Evolutionary conservation across 1,140 invertebrate species (phyloP).

Genomic region (Euura lappo): DNA sequence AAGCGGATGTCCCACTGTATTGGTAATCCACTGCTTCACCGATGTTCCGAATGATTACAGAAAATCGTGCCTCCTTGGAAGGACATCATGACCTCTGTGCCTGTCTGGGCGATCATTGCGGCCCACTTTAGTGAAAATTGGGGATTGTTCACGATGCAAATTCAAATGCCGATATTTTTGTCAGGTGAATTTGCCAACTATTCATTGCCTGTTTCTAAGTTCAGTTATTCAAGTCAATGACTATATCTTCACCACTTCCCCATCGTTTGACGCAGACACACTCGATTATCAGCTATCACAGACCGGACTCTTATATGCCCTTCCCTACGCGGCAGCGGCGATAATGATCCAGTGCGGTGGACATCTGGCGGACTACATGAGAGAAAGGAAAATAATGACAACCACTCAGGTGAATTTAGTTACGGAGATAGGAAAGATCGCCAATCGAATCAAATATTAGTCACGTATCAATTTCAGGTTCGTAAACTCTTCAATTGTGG

Average conservation of each 20-base stretch:
- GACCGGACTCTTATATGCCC: constrained; percentile 80
- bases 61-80: constrained; percentile 78
- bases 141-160: constrained; percentile 93
- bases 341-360: constrained; percentile 79
- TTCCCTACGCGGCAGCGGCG: constrained; percentile 88
- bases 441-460: not conserved
- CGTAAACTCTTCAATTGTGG: constrained; percentile 77
- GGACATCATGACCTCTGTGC: constrained; percentile 78
- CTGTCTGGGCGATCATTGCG: constrained; percentile 89
- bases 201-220: too few relatives aligned
- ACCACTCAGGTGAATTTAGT: constrained; percentile 66
- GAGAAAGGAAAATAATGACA: constrained; percentile 68
- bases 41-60: constrained; percentile 23
- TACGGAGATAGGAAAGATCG: constrained; percentile 6
- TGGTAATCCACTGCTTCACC: not conserved
- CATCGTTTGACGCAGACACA: constrained; percentile 65
- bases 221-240: constrained; percentile 10
- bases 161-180: constrained; percentile 90
- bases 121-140: constrained; percentile 96
- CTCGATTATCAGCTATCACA: constrained; percentile 75
- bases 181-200: constrained; percentile 64
- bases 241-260: constrained; percentile 10
- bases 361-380: constrained; percentile 79
- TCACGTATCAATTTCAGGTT: constrained; percentile 51
- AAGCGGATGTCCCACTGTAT: too few relatives aligned